Evolutionary conservation across 1,140 invertebrate species (phyloP).

Genomic region (Alviniconcha marisindica): DNA sequence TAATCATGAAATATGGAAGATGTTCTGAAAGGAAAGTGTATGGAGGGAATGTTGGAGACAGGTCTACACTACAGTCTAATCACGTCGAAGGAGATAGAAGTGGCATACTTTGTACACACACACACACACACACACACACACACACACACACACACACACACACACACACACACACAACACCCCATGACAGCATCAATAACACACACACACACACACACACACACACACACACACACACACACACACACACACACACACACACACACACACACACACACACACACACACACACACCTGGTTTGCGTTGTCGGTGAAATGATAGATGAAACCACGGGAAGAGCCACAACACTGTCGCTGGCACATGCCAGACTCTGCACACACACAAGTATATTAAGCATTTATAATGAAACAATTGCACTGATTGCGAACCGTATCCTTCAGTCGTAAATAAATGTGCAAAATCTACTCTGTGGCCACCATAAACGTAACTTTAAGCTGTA

Average conservation of each 20-base stretch:
- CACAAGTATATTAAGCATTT: neutral
- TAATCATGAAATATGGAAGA: too few relatives aligned
- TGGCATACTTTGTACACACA: neutral
- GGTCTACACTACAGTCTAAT: too few relatives aligned
- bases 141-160: constrained; percentile 11
- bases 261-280: constrained; percentile 25
- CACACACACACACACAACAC: constrained; percentile 13
- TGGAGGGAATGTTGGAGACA: too few relatives aligned
- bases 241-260: constrained; percentile 15
- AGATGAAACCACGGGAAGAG: constrained; percentile 86
- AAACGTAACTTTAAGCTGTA: too few relatives aligned
- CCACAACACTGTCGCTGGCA: constrained; percentile 88
- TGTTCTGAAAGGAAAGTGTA: too few relatives aligned
- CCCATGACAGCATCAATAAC: too few relatives aligned
- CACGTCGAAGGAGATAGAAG: too few relatives aligned
- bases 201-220: neutral
- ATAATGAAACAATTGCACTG: too few relatives aligned
- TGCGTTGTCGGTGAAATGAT: constrained; percentile 88
- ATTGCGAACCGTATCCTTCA: too few relatives aligned
- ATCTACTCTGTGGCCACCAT: too few relatives aligned
- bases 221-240: neutral
- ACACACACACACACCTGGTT: constrained; percentile 83
- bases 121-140: constrained; percentile 17
- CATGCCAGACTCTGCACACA: constrained; percentile 71
- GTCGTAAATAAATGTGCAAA: too few relatives aligned